Evolutionary conservation across 2,113 vertebrate species (phyloP).

Genomic region (Neoarius graeffei): DNA sequence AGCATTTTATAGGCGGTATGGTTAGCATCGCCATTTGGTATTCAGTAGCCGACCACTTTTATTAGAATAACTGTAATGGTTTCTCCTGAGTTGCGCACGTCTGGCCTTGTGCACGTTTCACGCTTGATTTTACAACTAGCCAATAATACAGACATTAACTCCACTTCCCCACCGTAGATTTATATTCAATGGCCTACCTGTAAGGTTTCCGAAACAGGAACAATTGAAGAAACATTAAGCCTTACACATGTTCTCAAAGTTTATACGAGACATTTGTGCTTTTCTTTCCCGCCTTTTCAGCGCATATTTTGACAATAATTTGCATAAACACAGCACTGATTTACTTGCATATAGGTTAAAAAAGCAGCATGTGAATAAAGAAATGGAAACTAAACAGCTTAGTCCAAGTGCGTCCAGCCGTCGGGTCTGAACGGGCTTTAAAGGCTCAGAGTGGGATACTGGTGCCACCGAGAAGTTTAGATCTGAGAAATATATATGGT

Average conservation of each 20-base stretch:
- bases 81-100: neutral
- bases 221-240: neutral
- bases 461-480: constrained; percentile 49
- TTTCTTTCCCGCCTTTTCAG: neutral
- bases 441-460: constrained; percentile 9
- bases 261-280: neutral
- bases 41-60: constrained; percentile 16
- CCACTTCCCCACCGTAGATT: neutral
- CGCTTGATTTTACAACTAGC: neutral
- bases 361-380: neutral
- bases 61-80: constrained; percentile 33
- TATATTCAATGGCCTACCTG: too few species aligned
- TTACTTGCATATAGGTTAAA: neutral
- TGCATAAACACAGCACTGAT: constrained; percentile 14
- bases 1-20: neutral
- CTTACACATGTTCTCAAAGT: neutral
- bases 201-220: neutral
- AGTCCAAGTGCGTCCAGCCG: neutral
- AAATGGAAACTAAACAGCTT: neutral
- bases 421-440: neutral
- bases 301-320: neutral
- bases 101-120: neutral
- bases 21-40: neutral
- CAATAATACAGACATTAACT: neutral
- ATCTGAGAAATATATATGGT: constrained; percentile 46